phyloP scores from a whole-genome alignment of 2,113 vertebrate species.

The Sinocyclocheilus rhinocerous region DNA sequence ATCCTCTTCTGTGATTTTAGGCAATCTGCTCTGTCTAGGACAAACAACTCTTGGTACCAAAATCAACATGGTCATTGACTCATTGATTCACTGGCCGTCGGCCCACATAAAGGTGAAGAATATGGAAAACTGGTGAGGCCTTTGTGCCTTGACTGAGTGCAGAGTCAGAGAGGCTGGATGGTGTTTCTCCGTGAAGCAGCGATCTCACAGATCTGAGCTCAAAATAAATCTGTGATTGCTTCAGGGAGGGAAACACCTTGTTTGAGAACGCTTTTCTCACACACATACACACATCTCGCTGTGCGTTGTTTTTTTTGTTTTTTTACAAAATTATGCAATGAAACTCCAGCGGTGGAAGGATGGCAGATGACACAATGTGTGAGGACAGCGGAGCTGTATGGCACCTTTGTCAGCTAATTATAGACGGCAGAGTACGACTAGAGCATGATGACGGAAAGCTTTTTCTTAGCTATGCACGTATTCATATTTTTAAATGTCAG shows the following conservation, averaged over 20 bases:
- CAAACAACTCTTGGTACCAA: neutral
- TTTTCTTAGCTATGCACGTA: neutral
- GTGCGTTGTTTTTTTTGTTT: neutral
- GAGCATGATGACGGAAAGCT: conserved; percentile 4
- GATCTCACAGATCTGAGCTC: conserved; percentile 13
- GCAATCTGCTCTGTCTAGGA: neutral
- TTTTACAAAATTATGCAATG: conserved; percentile 44
- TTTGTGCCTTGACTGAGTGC: conserved; percentile 29
- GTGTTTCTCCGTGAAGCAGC: neutral
- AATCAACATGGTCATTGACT: conserved; percentile 22
- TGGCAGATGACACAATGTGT: conserved; percentile 42
- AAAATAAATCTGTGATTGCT: conserved; percentile 57
- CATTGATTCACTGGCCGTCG: neutral
- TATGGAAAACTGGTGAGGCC: neutral
- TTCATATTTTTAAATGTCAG: conserved; percentile 38
- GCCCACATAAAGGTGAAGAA: neutral
- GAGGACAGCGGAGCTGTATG: conserved; percentile 11
- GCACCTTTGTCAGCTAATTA: conserved; percentile 58
- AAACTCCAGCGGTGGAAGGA: conserved; percentile 36
- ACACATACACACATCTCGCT: neutral
- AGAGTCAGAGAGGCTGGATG: conserved; percentile 19
- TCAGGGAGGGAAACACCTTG: conserved; percentile 48
- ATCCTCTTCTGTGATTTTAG: neutral
- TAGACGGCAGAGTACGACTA: conserved; percentile 35
- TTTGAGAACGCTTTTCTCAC: conserved; percentile 34